Percentiles rank a stretch among this genome's conserved stretches.
These are phyloP conservation scores for Telmatherina bonti DNA, from an alignment of 2,797 vertebrate species.

Conservation along the genomic window DNA sequence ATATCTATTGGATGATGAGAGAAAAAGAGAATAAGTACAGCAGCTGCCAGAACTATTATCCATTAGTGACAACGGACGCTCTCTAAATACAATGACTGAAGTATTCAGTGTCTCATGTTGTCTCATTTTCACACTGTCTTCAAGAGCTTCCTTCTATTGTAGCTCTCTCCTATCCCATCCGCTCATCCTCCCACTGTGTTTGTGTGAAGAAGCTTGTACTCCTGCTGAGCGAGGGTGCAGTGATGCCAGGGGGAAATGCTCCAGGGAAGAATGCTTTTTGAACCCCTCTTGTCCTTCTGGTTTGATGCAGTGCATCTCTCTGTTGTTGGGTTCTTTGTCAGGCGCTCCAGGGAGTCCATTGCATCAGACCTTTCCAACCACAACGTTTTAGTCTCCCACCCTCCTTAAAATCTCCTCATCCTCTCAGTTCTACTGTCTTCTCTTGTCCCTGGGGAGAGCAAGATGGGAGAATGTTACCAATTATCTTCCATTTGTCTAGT, in stretches of 20 bases:
- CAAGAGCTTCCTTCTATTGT: conserved; percentile 66
- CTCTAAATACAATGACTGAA: conserved; percentile 58
- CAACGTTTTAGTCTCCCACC: conserved; percentile 72
- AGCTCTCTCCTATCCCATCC: conserved; percentile 67
- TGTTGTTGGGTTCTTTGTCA: conserved; percentile 76
- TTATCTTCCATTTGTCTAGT: conserved; percentile 47
- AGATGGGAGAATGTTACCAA: conserved; percentile 34
- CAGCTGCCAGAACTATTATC: conserved; percentile 72
- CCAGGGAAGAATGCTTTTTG: conserved; percentile 74
- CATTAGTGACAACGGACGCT: conserved; percentile 67
- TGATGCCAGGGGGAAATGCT: conserved; percentile 73
- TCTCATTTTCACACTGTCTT: conserved; percentile 76
- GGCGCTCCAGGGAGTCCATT: conserved; percentile 74
- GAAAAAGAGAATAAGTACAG: conserved; percentile 18
- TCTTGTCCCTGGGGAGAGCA: conserved; percentile 30
- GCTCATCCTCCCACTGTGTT: conserved; percentile 79
- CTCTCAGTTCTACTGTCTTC: conserved; percentile 54
- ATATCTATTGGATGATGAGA: conserved; percentile 19
- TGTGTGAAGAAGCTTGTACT: conserved; percentile 74
- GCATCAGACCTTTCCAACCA: conserved; percentile 75
- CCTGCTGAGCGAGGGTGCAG: conserved; percentile 73
- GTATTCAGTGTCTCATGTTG: conserved; percentile 65
- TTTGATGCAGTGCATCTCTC: conserved; percentile 80
- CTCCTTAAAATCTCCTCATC: conserved; percentile 60
- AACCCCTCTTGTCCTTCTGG: conserved; percentile 79